These are phyloP conservation scores for Drosophila nigromelanica DNA, from an alignment of 1,140 invertebrate species.

Conservation along the genomic window DNA sequence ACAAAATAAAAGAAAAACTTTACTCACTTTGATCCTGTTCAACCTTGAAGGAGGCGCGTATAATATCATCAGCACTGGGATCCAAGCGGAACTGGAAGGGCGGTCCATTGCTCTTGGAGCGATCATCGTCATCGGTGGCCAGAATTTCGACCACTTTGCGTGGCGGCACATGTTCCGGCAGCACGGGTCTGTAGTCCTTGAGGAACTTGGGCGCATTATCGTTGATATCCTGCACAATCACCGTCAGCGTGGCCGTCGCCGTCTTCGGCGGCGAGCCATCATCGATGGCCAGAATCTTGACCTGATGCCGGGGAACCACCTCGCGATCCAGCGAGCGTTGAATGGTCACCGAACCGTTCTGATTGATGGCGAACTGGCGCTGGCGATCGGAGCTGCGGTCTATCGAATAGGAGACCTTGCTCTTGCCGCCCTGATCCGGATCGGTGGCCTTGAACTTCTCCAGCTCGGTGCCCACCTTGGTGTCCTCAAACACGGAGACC, in stretches of 20 bases:
- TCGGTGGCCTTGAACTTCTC: slow-evolving; percentile 97
- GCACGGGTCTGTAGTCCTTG: slow-evolving; percentile 95
- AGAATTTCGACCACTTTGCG: slow-evolving; percentile 96
- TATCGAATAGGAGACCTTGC: slow-evolving; percentile 95
- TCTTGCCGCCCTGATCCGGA: slow-evolving; percentile 96
- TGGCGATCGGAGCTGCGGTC: slow-evolving; percentile 95
- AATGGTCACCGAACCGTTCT: slow-evolving; percentile 96
- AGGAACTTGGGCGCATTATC: slow-evolving; percentile 96
- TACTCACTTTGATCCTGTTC: slow-evolving; percentile 95
- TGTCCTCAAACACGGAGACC: slow-evolving; percentile 91
- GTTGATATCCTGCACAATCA: slow-evolving; percentile 98
- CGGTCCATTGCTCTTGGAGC: slow-evolving; percentile 96
- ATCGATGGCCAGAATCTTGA: slow-evolving; percentile 97
- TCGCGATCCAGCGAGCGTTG: slow-evolving; percentile 94
- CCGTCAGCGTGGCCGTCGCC: slow-evolving; percentile 96
- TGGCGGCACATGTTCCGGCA: slow-evolving; percentile 94
- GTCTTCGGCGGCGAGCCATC: slow-evolving; percentile 97
- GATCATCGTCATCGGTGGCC: slow-evolving; percentile 97
- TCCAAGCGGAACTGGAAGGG: slow-evolving; percentile 97
- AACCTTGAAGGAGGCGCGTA: slow-evolving; percentile 96
- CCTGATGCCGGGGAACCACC: slow-evolving; percentile 95
- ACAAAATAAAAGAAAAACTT: too few species aligned
- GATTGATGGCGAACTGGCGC: slow-evolving; percentile 95
- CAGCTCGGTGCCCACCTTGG: slow-evolving; percentile 93
- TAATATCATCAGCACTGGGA: slow-evolving; percentile 95